phyloP scores from a whole-genome alignment of 1,140 invertebrate species.

The Zophobas morio region DNA sequence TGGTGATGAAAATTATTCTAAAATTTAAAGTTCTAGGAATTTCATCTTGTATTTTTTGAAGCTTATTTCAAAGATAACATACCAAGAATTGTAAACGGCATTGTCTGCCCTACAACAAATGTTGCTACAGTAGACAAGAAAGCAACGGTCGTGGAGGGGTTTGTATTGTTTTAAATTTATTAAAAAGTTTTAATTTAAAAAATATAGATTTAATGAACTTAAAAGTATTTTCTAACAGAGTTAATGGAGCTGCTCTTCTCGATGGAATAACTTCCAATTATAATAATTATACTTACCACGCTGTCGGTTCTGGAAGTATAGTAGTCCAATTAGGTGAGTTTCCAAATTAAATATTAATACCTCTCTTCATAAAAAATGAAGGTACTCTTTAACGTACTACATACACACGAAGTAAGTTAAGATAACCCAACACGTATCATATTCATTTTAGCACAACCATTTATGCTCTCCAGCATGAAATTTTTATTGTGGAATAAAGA shows the following conservation, averaged over 20 bases:
- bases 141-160: slow-evolving; percentile 94
- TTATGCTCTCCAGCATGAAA: not conserved
- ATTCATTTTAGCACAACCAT: not conserved
- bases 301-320: not conserved
- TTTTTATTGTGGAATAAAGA: not conserved
- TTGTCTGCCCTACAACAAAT: slow-evolving; percentile 89
- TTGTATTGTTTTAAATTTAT: not conserved
- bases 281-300: not conserved
- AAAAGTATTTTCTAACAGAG: not conserved
- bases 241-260: not conserved
- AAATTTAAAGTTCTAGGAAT: slow-evolving; percentile 74
- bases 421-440: not conserved
- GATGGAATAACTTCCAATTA: not conserved
- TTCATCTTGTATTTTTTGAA: slow-evolving; percentile 95
- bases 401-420: not conserved
- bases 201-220: no score
- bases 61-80: slow-evolving; percentile 86
- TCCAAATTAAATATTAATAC: not conserved
- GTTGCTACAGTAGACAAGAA: slow-evolving; percentile 91
- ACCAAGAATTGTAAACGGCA: slow-evolving; percentile 82
- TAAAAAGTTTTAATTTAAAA: no score
- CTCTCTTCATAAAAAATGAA: not conserved
- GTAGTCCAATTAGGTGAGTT: not conserved
- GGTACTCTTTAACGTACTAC: no score
- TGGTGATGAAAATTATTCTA: not conserved